These are phyloP conservation scores for Zootoca vivipara DNA, from an alignment of 2,113 vertebrate genomes.

Conservation along the genomic window DNA sequence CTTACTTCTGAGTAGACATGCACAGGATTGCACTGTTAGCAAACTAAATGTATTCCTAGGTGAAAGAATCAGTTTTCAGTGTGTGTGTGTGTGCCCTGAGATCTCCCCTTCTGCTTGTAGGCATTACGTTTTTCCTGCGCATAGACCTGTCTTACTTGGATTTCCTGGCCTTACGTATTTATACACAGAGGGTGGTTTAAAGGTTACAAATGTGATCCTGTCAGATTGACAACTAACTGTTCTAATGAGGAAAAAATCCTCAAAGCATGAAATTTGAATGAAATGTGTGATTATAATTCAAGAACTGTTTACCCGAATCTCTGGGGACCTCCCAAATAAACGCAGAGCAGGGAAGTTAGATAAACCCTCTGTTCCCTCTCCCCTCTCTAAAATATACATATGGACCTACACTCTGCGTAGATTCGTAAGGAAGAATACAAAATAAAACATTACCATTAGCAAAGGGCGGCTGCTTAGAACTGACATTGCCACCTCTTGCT, in stretches of 20 bases:
- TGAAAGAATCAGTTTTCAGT: neutral
- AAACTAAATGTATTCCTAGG: neutral
- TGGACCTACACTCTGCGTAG: neutral
- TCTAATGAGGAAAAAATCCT: constrained; percentile 85
- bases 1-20: neutral
- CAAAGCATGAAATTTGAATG: constrained; percentile 87
- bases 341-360: constrained; percentile 72
- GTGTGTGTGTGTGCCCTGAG: neutral
- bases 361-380: constrained; percentile 61
- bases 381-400: constrained; percentile 25
- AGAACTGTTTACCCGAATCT: constrained; percentile 81
- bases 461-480: constrained; percentile 34
- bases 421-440: constrained; percentile 27
- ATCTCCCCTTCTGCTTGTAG: neutral
- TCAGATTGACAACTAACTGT: constrained; percentile 81
- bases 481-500: constrained; percentile 31
- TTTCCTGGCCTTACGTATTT: constrained; percentile 45
- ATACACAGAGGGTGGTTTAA: constrained; percentile 69
- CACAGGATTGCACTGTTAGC: neutral
- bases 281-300: constrained; percentile 90
- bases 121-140: neutral
- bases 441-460: constrained; percentile 56
- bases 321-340: constrained; percentile 74
- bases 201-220: constrained; percentile 76
- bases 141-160: constrained; percentile 30